Evolutionary conservation across 2,888 invertebrate species (phyloP).

Genomic region (Volucella bombylans): DNA sequence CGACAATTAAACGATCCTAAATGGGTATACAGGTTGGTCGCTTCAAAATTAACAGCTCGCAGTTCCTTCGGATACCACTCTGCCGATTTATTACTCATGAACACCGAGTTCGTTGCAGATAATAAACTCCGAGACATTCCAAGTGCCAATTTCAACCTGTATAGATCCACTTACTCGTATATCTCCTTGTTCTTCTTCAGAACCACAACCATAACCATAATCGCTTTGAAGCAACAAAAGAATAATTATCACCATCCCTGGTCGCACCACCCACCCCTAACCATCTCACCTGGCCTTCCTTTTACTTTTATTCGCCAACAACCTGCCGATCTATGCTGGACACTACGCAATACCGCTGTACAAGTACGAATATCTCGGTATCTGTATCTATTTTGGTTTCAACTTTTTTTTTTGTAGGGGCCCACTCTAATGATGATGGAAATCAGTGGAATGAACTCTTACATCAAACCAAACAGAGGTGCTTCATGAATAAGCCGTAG

Average conservation of each 20-base stretch:
- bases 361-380: background rate
- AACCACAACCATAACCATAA: conserved; percentile 40
- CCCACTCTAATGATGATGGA: conserved; percentile 54
- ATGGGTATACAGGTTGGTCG: background rate
- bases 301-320: conserved; percentile 55
- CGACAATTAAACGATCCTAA: conserved; percentile 21
- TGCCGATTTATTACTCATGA: conserved; percentile 21
- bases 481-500: conserved; percentile 10
- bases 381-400: background rate
- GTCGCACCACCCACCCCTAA: background rate
- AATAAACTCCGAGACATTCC: conserved; percentile 30
- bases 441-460: conserved; percentile 61
- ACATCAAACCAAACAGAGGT: conserved; percentile 9
- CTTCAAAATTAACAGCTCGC: background rate
- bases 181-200: conserved; percentile 3
- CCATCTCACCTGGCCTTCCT: conserved; percentile 19
- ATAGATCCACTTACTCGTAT: background rate
- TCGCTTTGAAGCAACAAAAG: conserved; percentile 49
- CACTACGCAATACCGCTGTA: background rate
- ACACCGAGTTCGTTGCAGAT: conserved; percentile 27
- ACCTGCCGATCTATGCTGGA: conserved; percentile 40
- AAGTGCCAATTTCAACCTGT: conserved; percentile 35
- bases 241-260: conserved; percentile 45
- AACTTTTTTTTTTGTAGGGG: background rate
- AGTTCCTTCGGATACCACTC: background rate